phyloP scores from a whole-genome alignment of 2,888 invertebrate species.

The Macrosoma leucophasiata region DNA sequence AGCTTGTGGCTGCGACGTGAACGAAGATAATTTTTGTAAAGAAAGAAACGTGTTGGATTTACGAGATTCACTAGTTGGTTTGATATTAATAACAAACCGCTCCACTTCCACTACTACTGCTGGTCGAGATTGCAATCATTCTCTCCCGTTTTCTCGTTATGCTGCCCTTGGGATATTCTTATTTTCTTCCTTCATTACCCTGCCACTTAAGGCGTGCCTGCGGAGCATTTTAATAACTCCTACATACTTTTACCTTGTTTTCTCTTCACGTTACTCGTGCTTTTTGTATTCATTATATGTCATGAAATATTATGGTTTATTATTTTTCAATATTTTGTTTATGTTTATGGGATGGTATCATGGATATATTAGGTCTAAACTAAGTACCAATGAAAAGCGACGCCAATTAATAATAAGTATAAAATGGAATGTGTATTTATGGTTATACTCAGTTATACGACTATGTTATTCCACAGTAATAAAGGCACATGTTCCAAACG shows the following conservation, averaged over 20 bases:
- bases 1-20: constrained; percentile 25
- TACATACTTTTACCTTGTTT: constrained; percentile 29
- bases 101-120: constrained; percentile 9
- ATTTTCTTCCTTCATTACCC: constrained; percentile 31
- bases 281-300: too few relatives aligned
- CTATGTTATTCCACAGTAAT: too few relatives aligned
- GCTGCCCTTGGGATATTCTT: constrained; percentile 22
- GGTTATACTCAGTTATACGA: too few relatives aligned
- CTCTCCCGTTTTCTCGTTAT: constrained; percentile 27
- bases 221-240: constrained; percentile 37
- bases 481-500: too few relatives aligned
- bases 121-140: constrained; percentile 22
- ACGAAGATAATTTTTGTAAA: constrained; percentile 35
- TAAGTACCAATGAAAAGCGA: too few relatives aligned
- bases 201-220: constrained; percentile 34
- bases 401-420: too few relatives aligned
- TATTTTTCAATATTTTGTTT: too few relatives aligned
- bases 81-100: constrained; percentile 21
- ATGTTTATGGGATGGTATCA: too few relatives aligned
- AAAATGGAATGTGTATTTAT: too few relatives aligned
- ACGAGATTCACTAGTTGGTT: constrained; percentile 19
- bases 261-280: constrained; percentile 33
- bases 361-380: too few relatives aligned
- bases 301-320: too few relatives aligned
- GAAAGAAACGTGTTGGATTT: constrained; percentile 29